Conservation (phyloP, 2,888 invertebrate species). For the Sarcophaga subvicina region DNA sequence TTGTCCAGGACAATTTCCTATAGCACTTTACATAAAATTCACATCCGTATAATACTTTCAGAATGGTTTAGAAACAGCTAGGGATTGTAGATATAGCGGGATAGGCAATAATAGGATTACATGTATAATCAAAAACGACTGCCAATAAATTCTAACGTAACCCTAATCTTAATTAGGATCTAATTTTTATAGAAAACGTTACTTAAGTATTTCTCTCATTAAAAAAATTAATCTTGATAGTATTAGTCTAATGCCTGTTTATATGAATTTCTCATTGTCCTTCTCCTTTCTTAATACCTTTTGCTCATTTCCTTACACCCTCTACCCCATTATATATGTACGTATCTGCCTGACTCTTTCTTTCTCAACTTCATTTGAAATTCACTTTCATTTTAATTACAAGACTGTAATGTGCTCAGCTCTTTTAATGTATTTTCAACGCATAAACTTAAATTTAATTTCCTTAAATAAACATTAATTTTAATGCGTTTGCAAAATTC, state of each 20-base stretch:
- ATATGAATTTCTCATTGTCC: background rate
- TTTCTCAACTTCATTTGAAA: background rate
- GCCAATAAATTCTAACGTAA: too few relatives aligned
- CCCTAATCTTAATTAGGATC: too few relatives aligned
- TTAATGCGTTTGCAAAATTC: slow-evolving; percentile 52
- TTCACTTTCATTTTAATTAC: slow-evolving; percentile 54
- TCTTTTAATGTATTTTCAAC: slow-evolving; percentile 56
- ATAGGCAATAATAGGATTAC: too few relatives aligned
- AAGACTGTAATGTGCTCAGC: background rate
- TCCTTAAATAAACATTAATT: slow-evolving; percentile 68
- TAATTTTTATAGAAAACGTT: background rate
- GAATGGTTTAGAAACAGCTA: too few relatives aligned
- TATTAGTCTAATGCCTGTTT: too few relatives aligned
- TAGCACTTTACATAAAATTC: too few relatives aligned
- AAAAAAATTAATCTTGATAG: too few relatives aligned
- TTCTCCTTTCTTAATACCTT: too few relatives aligned
- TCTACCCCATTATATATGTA: background rate
- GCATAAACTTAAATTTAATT: slow-evolving; percentile 65
- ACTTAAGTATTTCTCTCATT: background rate
- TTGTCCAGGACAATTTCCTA: too few relatives aligned
- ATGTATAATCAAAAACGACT: too few relatives aligned
- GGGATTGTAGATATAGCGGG: too few relatives aligned
- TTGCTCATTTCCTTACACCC: background rate
- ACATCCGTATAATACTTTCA: too few relatives aligned
- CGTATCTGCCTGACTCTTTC: background rate